Evolutionary conservation across 2,797 vertebrate species (phyloP), one percentile per base, ranked within the genome.

Genomic region (Crocodylus rhombifer): DNA sequence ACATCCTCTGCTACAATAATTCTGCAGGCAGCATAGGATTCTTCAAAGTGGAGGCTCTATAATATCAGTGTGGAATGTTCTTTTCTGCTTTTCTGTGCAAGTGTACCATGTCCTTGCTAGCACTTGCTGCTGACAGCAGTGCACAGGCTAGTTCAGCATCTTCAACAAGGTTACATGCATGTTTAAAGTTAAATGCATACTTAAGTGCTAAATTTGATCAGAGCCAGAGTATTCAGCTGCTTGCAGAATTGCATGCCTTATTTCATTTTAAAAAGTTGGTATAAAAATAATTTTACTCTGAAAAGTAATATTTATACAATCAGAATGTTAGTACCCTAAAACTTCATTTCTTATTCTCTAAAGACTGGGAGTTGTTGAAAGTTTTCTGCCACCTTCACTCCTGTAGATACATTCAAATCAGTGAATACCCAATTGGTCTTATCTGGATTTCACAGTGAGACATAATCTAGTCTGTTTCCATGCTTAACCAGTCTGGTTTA

Each of bases 261-360:
- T 26, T 58, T 89, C 65, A 79, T 2, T n/a, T 26, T 12, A 78
- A 92, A 89, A 73, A 71, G 51, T 0, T 13, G 21, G 10, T 71
- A 86, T 55, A 85, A 51, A 75, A 87, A 60, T 16, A 85, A 75
- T 16, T 36, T 51, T 51, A 51, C 10, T 9, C 10, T 51, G 9
- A 51, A 51, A 51, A 51, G 10, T 51, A 51, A 51, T 51, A 9
- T 5, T 33, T 36, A 12, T 55, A 51, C 74, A 81, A 57, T 78
- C 62, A 58, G 33, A 69, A 36, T 21, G 36, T 33, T 33, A 36
- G 14, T 21, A 42, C 15, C 36, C 36, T 51, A 42, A 16, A 82
- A 74, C 33, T 61, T 82, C 15, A 69, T 64, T 86, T 91, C 84
- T 88, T 63, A 74, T 33, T 82, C 67, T 58, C 51, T 15, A 26